Evolutionary conservation across 2,888 invertebrate species (phyloP), one percentile per base, ranked within the genome.

Genomic region (Nomada flava): DNA sequence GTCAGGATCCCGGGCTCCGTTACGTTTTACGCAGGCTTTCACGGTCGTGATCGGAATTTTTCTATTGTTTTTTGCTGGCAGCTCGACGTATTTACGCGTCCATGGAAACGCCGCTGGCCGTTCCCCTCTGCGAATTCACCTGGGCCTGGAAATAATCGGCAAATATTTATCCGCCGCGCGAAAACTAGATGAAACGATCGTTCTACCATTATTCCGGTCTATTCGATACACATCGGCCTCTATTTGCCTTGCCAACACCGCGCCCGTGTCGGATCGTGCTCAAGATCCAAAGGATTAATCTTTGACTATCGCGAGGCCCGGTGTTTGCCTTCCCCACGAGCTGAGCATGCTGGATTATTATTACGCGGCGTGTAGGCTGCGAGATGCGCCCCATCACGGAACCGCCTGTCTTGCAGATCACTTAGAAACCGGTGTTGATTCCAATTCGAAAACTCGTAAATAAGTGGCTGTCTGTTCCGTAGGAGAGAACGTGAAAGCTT

Each of bases 231-330:
- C 69, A 64, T 29, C 60, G 15, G 13, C 69, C 60, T 10, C 36
- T 78, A 67, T 78, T 85, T 80, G 68, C 73, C 59, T 59, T 69
- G 59, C 80, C 83, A 71, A 18, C n/a, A 70, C 62, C 36, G 53
- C 57, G 77, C 59, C 64, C 71, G 74, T 53, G 59, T 70, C 76
- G 63, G 69, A 83, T 76, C 77, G 74, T 74, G 76, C 74, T 78
- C 76, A 62, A 85, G 82, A 78, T 84, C 80, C 80, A 79, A 82
- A 80, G 84, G 82, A 85, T 86, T 86, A 86, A 86, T 85, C 85
- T 86, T 85, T 86, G 80, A 76, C 86, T 70, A 70, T 71, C 74
- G 11, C n/a, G 47, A 73, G 68, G 74, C 74, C 76, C 57, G 60
- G 74, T 86, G 77, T 86, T 83, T 85, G 85, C 79, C 64, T 64